Evolutionary conservation across 1,140 invertebrate genomes (phyloP), one percentile per base, ranked within the genome.

Genomic region (Heterodera schachtii): DNA sequence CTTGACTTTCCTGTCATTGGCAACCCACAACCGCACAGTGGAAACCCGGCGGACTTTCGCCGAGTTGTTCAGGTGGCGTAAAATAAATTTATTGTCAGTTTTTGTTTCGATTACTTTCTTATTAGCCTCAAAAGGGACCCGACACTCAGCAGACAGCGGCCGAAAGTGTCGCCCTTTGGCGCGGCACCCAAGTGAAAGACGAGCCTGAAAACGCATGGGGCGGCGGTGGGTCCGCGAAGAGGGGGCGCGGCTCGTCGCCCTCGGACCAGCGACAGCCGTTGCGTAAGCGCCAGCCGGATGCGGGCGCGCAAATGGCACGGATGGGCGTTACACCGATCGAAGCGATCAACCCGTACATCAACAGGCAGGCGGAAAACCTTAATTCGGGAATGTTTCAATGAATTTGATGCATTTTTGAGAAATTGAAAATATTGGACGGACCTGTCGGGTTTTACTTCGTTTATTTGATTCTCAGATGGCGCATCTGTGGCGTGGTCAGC

Each of bases 401-500:
- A n/a, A n/a, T n/a, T n/a, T n/a, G n/a, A n/a, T n/a, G n/a, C n/a
- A n/a, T n/a, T n/a, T n/a, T n/a, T n/a, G n/a, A 31, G 31, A 31
- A 31, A 31, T 31, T 31, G 31, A 1, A 31, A 31, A 31, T 31
- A 0, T 31, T 31, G 31, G 31, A 31, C 31, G 31, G 31, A 31
- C 31, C 31, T 1, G 31, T 31, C 31, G 31, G 31, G 76, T 79
- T 19, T 81, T 8, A 46, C 49, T 2, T 8, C 2, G 41, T 41
- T 74, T 52, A 16, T 60, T 31, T 31, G 31, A n/a, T 84, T 81
- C 86, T 66, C 84, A 95, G 94, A 89, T 98, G 95, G 95, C 93
- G 95, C 2, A 96, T 98, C 80, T 94, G 95, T 90, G 97, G 94
- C 44, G 92, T 96, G 69, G 94, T 98, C 0, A 94, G 94, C 13